phyloP scores from a whole-genome alignment of 2,797 vertebrate genomes.

The Lates japonicus region DNA sequence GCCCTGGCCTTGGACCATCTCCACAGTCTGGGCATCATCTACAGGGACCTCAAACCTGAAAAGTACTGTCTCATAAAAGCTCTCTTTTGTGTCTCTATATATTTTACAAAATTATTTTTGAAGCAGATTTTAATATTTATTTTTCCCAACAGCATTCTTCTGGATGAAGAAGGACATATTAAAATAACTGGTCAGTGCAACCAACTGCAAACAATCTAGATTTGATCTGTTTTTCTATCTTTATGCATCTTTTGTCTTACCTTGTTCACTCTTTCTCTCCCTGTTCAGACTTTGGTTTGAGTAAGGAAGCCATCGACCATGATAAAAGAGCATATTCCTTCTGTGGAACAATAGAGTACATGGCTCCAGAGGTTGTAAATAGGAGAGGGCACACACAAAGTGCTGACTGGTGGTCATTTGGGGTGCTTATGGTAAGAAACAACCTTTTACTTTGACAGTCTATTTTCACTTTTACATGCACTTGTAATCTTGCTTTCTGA shows the following conservation, averaged over 20 bases:
- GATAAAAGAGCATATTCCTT: conserved; percentile 98
- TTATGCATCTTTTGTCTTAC: conserved; percentile 10
- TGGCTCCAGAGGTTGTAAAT: conserved; percentile 98
- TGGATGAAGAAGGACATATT: conserved; percentile 97
- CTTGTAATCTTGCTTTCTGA: conserved; percentile 13
- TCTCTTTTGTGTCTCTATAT: neutral
- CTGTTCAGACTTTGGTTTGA: conserved; percentile 93
- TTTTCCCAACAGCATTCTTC: conserved; percentile 90
- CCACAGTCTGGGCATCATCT: conserved; percentile 96
- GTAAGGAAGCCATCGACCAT: conserved; percentile 96
- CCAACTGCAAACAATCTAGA: neutral
- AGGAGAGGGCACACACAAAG: conserved; percentile 96
- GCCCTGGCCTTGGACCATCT: conserved; percentile 97
- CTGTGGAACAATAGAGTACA: conserved; percentile 98
- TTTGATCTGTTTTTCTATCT: neutral
- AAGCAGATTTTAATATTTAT: neutral
- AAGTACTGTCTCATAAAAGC: conserved; percentile 85
- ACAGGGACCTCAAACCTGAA: conserved; percentile 97
- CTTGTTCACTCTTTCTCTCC: neutral
- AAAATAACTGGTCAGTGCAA: conserved; percentile 93
- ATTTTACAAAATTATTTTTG: neutral
- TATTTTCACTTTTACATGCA: conserved; percentile 1
- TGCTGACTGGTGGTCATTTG: conserved; percentile 99
- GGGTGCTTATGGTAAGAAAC: conserved; percentile 94
- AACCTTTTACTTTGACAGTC: conserved; percentile 3